Evolutionary conservation across 2,113 vertebrate genomes (phyloP).

Genomic region (Cyanoderma ruficeps): DNA sequence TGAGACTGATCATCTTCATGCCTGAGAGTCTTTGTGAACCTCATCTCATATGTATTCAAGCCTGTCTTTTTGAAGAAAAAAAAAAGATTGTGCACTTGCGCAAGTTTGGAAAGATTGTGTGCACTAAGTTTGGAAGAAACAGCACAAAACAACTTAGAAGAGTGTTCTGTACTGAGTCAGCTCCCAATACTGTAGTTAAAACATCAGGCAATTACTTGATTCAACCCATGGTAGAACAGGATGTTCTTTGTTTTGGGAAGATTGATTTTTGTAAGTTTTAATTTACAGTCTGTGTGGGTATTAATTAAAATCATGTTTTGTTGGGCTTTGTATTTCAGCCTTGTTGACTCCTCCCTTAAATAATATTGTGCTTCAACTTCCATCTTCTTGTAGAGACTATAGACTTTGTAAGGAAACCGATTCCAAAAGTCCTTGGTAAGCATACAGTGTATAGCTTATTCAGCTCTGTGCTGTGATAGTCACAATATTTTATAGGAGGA

Average conservation of each 20-base stretch:
- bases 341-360: background rate
- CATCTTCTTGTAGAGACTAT: background rate
- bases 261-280: background rate
- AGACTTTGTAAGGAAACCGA: background rate
- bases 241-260: background rate
- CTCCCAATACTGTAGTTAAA: background rate
- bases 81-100: background rate
- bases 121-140: background rate
- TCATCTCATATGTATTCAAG: background rate
- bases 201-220: background rate
- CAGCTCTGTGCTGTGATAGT: background rate
- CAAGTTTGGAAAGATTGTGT: background rate
- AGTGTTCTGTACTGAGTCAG: background rate
- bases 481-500: background rate
- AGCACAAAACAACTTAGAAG: rapidly evolving
- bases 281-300: background rate
- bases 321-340: background rate
- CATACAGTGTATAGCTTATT: background rate
- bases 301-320: background rate
- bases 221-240: background rate
- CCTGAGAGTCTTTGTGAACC: background rate
- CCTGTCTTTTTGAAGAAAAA: background rate
- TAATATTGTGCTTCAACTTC: background rate
- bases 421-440: background rate
- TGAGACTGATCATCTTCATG: background rate